Conservation (phyloP, 2,888 invertebrate genomes). For the Tupiocoris notatus region DNA sequence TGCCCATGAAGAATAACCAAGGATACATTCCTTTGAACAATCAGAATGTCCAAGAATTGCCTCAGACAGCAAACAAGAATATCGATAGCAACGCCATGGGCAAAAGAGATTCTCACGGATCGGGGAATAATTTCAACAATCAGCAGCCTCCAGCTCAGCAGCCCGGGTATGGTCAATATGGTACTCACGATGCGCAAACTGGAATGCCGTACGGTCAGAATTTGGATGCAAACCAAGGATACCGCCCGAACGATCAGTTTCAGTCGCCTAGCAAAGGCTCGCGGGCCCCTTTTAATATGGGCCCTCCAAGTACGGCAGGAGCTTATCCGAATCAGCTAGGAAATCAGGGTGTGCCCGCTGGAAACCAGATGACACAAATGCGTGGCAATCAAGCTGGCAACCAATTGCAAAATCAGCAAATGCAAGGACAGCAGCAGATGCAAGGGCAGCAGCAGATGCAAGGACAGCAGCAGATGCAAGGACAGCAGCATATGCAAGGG, state of each 20-base stretch:
- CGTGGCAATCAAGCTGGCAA: neutral
- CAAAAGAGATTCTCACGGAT: neutral
- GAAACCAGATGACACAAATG: conserved; percentile 5
- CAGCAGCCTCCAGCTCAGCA: neutral
- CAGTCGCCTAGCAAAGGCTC: neutral
- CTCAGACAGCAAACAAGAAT: neutral
- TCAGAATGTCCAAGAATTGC: neutral
- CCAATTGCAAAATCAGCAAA: neutral
- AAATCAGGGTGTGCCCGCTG: neutral
- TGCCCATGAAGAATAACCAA: neutral
- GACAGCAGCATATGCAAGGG: neutral
- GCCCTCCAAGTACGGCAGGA: neutral
- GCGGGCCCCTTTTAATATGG: neutral
- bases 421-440: neutral
- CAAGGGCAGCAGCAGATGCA: neutral
- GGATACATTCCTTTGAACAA: neutral
- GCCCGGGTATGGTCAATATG: neutral
- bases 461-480: neutral
- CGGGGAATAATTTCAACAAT: neutral
- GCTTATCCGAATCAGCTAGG: neutral
- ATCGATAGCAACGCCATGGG: too few relatives aligned
- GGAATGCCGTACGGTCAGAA: neutral
- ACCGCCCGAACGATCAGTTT: neutral
- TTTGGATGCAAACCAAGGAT: neutral
- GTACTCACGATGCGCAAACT: neutral